phyloP scores from a whole-genome alignment of 2,888 invertebrate species.

The Morinoia aosen region DNA sequence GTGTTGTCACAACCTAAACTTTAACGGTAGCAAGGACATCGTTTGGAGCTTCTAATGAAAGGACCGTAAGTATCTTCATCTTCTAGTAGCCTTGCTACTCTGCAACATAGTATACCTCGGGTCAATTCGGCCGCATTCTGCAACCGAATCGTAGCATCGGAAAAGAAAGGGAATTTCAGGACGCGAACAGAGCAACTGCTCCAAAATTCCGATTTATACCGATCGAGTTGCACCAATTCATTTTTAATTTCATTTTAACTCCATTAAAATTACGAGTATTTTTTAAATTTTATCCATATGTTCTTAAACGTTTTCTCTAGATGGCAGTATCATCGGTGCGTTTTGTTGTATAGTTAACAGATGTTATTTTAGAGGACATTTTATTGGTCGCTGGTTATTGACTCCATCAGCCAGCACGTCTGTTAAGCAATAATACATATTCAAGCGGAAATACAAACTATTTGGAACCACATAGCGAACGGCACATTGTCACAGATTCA shows the following conservation, averaged over 20 bases:
- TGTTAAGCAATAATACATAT: background rate
- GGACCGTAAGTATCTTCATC: background rate
- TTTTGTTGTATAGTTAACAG: background rate
- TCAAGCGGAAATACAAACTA: background rate
- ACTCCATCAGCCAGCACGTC: too few species aligned
- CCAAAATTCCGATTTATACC: background rate
- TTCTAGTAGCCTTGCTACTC: background rate
- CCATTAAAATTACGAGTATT: background rate
- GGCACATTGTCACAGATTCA: too few species aligned
- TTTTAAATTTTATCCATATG: background rate
- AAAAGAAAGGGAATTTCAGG: background rate
- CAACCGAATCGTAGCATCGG: background rate
- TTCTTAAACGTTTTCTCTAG: background rate
- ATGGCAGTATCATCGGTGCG: background rate
- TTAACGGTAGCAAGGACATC: background rate
- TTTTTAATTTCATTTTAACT: too few species aligned
- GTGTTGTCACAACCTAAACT: background rate
- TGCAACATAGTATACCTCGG: background rate
- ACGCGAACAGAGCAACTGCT: background rate
- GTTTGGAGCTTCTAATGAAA: background rate
- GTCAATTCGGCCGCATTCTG: background rate
- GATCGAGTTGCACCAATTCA: too few species aligned
- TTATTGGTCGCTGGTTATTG: too few species aligned
- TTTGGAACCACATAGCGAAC: background rate
- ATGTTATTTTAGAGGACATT: background rate